These are phyloP conservation scores for Terrapene triunguis DNA, from an alignment of 2,113 vertebrate genomes.

Conservation along the genomic window DNA sequence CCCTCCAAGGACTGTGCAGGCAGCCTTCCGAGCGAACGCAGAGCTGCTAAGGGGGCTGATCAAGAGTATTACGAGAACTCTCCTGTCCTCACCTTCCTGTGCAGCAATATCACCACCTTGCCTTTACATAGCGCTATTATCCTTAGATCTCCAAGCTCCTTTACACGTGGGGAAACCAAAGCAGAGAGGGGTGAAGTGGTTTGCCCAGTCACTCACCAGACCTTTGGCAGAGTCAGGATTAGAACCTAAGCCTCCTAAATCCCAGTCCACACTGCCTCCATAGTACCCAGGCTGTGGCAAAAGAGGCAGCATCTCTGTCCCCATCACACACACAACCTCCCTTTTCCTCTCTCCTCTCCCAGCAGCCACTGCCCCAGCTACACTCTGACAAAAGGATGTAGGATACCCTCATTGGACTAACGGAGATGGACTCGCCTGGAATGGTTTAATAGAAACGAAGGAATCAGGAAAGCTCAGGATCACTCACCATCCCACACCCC, in stretches of 20 bases:
- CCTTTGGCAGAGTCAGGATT: background rate
- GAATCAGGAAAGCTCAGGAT: background rate
- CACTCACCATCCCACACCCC: background rate
- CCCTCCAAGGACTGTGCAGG: fast-evolving
- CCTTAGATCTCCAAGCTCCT: too few species aligned
- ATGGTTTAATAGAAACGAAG: background rate
- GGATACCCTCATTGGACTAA: background rate
- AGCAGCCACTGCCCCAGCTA: background rate
- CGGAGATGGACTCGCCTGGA: background rate
- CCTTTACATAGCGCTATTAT: too few species aligned
- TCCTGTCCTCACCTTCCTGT: fast-evolving
- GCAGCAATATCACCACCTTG: fast-evolving
- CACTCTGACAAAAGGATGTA: background rate
- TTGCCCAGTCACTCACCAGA: too few species aligned
- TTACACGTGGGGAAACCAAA: too few species aligned
- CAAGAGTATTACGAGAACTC: fast-evolving
- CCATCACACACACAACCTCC: fast-evolving
- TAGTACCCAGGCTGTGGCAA: background rate
- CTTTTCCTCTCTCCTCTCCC: background rate
- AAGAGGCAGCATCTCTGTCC: background rate
- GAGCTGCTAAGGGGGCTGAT: background rate
- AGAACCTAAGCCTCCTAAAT: background rate
- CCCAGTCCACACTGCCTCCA: fast-evolving
- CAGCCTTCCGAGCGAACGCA: background rate
- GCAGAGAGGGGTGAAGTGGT: too few species aligned